phyloP scores from a whole-genome alignment of 2,113 vertebrate genomes.

The Callospermophilus lateralis region DNA sequence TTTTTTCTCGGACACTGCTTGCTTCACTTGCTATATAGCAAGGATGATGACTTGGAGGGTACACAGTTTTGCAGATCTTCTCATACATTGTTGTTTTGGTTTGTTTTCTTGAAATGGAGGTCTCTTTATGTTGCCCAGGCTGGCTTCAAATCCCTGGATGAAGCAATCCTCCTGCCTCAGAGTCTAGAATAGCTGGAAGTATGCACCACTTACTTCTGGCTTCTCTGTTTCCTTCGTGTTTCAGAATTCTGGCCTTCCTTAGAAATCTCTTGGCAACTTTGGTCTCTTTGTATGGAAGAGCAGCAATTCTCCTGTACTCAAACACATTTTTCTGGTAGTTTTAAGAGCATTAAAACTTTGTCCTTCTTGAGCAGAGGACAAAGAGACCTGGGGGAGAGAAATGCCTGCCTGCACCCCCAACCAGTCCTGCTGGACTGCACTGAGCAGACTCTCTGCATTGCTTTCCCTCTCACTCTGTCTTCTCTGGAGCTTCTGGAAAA shows the following conservation, averaged over 20 bases:
- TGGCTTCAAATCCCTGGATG: background rate
- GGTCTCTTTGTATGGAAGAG: background rate
- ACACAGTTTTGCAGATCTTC: background rate
- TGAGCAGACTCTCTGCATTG: too few relatives aligned
- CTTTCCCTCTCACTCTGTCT: too few relatives aligned
- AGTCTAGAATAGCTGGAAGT: background rate
- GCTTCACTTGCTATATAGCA: background rate
- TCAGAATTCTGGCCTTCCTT: background rate
- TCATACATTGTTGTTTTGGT: background rate
- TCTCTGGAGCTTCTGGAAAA: too few relatives aligned
- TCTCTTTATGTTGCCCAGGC: background rate
- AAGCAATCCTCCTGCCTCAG: background rate
- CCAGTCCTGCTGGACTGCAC: too few relatives aligned
- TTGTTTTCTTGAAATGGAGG: background rate
- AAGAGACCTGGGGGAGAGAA: accelerated
- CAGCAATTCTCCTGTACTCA: background rate
- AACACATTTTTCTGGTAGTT: background rate
- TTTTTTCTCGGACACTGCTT: background rate
- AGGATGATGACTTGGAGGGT: background rate
- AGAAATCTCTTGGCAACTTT: background rate
- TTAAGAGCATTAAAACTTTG: background rate
- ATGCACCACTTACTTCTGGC: too few relatives aligned
- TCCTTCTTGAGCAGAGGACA: background rate
- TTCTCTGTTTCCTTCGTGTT: background rate
- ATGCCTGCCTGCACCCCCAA: too few relatives aligned